These are phyloP conservation scores for Gallirallus australis DNA, from an alignment of 2,797 vertebrate genomes.

Conservation along the genomic window DNA sequence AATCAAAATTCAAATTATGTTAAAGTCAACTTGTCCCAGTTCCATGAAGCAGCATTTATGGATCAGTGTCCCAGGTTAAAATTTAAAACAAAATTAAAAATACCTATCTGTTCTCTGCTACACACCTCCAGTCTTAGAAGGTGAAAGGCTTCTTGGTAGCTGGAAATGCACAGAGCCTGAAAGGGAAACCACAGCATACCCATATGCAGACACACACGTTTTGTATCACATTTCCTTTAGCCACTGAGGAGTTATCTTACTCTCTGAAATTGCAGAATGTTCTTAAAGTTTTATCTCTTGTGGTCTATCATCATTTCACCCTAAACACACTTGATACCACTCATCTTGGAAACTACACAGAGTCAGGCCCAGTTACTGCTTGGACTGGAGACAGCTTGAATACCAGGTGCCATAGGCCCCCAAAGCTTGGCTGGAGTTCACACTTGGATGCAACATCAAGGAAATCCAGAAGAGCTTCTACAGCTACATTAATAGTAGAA, in stretches of 20 bases:
- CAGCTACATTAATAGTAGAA: background rate
- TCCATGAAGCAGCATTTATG: fast-evolving
- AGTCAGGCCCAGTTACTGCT: background rate
- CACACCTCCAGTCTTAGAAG: background rate
- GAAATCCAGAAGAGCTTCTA: background rate
- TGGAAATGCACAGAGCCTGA: background rate
- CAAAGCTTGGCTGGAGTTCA: background rate
- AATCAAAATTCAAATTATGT: background rate
- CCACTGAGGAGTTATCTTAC: background rate
- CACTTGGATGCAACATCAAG: background rate
- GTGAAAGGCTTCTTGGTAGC: background rate
- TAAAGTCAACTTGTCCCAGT: background rate
- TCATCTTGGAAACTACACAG: background rate
- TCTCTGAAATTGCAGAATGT: background rate
- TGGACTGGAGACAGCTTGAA: background rate
- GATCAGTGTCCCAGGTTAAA: background rate
- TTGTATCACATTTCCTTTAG: background rate
- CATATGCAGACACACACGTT: background rate
- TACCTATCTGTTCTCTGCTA: background rate
- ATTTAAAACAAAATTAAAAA: background rate
- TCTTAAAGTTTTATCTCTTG: background rate
- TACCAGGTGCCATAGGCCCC: background rate
- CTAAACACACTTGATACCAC: background rate
- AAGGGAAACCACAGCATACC: background rate
- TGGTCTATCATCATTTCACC: background rate